Base-by-base conservation (phyloP, 2,888 invertebrate genomes). In the Amphipyra berbera region DNA sequence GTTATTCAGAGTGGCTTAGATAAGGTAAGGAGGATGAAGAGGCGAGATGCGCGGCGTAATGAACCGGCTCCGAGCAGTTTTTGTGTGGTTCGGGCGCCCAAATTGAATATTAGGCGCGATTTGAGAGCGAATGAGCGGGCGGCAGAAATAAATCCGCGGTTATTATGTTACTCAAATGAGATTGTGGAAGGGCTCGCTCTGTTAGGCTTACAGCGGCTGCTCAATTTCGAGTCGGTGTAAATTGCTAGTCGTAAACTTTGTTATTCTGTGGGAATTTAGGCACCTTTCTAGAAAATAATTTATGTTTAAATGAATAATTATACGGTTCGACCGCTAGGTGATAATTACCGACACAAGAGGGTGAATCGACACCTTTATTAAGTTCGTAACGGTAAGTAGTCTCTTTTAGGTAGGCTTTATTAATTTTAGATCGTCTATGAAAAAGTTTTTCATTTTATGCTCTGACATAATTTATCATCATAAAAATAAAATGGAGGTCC, bases 21-120 rank as follows among this genome's bases (percentile, higher is more conserved):
- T 95, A 95, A 94, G 93, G 94, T 92, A 91, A 92, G 94, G 93
- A 92, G 93, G 91, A 94, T 92, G 94, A 92, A 93, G 94, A 93
- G 92, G 87, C 92, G 93, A 93, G 93, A 94, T 93, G 94, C 90
- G 91, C 92, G 90, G 89, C 91, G 91, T 94, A 95, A 94, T 94
- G 94, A 94, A 94, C 94, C 93, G 88, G 87, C 93, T 91, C 89
- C 85, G 86, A 93, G 90, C 92, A 92, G 90, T 94, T 94, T 94
- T 95, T 94, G 93, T 93, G 93, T 90, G 94, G 91, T 93, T 92
- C 92, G 87, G 88, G 88, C 87, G 87, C 90, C 90, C 87, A 94
- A 95, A 95, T 95, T 94, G 94, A 95, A 95, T 94, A 93, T 95
- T 94, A 94, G 93, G 91, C 91, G 90, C 93, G 93, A 93, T 94